Evolutionary conservation across 1,140 invertebrate species (phyloP).

Genomic region (Drosophila pachea): DNA sequence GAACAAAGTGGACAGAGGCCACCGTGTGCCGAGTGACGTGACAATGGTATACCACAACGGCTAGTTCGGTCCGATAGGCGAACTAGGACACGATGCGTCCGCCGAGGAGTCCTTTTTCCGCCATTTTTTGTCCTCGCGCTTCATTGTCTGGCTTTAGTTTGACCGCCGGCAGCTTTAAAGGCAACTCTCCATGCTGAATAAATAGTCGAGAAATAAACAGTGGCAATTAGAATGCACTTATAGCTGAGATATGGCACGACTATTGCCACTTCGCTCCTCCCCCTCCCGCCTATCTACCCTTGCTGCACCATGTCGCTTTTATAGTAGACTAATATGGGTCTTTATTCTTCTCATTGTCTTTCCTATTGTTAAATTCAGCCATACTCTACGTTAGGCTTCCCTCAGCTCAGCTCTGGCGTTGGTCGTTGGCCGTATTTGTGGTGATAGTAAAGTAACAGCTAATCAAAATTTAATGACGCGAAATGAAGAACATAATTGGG

Average conservation of each 20-base stretch:
- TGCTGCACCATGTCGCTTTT: neutral
- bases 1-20: slow-evolving; percentile 66
- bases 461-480: too few relatives aligned
- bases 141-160: slow-evolving; percentile 54
- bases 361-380: too few relatives aligned
- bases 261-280: slow-evolving; percentile 21
- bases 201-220: slow-evolving; percentile 63
- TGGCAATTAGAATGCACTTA: slow-evolving; percentile 65
- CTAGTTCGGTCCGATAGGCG: neutral
- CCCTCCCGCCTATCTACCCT: neutral
- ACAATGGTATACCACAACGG: slow-evolving; percentile 51
- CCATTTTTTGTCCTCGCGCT: slow-evolving; percentile 41
- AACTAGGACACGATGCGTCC: neutral
- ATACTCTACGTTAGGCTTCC: too few relatives aligned
- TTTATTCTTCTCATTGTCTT: slow-evolving; percentile 6
- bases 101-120: slow-evolving; percentile 52
- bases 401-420: too few relatives aligned
- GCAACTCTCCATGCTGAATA: slow-evolving; percentile 31
- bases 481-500: too few relatives aligned
- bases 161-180: slow-evolving; percentile 31
- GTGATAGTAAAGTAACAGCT: too few relatives aligned
- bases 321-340: neutral
- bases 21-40: slow-evolving; percentile 56
- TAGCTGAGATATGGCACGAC: slow-evolving; percentile 45
- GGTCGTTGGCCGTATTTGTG: too few relatives aligned